These are phyloP conservation scores for Microctenopoma stevenorrisi DNA, from an alignment of 2,797 vertebrate species.

Conservation along the genomic window DNA sequence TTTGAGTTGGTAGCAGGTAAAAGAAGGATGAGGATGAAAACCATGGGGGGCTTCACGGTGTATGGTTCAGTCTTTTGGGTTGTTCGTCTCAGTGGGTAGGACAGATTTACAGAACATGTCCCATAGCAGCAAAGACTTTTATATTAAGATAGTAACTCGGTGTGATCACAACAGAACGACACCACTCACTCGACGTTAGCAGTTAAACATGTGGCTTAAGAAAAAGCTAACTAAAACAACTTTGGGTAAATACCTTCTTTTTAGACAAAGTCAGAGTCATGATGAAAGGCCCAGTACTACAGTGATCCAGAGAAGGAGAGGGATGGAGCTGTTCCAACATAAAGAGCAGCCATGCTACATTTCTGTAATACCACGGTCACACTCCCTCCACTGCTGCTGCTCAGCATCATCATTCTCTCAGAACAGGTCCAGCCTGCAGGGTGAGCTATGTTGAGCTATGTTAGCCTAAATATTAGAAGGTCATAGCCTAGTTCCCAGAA, in stretches of 20 bases:
- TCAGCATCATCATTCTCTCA: not conserved
- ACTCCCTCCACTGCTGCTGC: constrained; percentile 11
- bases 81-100: too few relatives aligned
- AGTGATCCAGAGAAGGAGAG: not conserved
- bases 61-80: too few relatives aligned
- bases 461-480: not conserved
- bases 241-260: not conserved
- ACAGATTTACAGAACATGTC: too few relatives aligned
- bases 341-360: constrained; percentile 27
- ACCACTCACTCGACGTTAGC: too few relatives aligned
- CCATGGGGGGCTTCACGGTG: too few relatives aligned
- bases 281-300: not conserved
- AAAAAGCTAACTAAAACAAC: not conserved
- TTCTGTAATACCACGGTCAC: constrained; percentile 28
- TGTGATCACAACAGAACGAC: too few relatives aligned
- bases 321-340: constrained; percentile 18
- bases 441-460: not conserved
- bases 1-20: too few relatives aligned
- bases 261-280: not conserved
- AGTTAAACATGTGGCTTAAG: too few relatives aligned
- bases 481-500: not conserved
- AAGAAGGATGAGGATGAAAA: too few relatives aligned
- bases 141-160: too few relatives aligned
- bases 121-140: too few relatives aligned
- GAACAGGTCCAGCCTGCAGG: not conserved